Evolutionary conservation across 2,888 invertebrate species (phyloP).

Genomic region (Hyppa rectilinea): DNA sequence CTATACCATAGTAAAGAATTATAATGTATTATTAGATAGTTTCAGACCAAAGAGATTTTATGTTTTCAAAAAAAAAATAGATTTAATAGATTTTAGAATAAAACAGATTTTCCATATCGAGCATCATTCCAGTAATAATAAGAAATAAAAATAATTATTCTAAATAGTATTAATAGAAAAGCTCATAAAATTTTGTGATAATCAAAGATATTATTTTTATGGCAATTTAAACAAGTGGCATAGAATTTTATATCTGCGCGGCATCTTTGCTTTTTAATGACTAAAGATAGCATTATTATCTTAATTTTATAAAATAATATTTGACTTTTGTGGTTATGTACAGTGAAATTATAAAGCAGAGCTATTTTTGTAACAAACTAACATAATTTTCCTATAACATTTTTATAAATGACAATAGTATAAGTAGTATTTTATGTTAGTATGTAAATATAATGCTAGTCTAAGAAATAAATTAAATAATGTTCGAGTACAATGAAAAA

Average conservation of each 20-base stretch:
- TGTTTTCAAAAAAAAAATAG: conserved; percentile 8
- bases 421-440: conserved; percentile 35
- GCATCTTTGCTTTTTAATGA: not conserved
- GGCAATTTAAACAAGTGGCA: conserved; percentile 13
- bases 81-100: conserved; percentile 1
- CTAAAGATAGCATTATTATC: not conserved
- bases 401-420: conserved; percentile 51
- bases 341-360: conserved; percentile 3
- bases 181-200: conserved; percentile 56
- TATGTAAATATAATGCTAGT: conserved; percentile 41
- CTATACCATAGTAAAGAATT: conserved; percentile 9
- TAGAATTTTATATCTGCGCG: conserved; percentile 9
- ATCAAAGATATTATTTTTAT: conserved; percentile 37
- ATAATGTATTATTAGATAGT: conserved; percentile 63
- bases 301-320: conserved; percentile 1
- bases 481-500: conserved; percentile 1
- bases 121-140: conserved; percentile 54
- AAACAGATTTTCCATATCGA: conserved; percentile 14
- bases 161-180: conserved; percentile 10
- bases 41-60: conserved; percentile 68
- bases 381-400: conserved; percentile 37
- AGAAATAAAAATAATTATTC: conserved; percentile 15
- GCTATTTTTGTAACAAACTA: conserved; percentile 33
- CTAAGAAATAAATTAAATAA: conserved; percentile 6
- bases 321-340: not conserved